These are phyloP conservation scores for Drosophila sechellia DNA, from an alignment of 1,140 invertebrate genomes.

Conservation along the genomic window DNA sequence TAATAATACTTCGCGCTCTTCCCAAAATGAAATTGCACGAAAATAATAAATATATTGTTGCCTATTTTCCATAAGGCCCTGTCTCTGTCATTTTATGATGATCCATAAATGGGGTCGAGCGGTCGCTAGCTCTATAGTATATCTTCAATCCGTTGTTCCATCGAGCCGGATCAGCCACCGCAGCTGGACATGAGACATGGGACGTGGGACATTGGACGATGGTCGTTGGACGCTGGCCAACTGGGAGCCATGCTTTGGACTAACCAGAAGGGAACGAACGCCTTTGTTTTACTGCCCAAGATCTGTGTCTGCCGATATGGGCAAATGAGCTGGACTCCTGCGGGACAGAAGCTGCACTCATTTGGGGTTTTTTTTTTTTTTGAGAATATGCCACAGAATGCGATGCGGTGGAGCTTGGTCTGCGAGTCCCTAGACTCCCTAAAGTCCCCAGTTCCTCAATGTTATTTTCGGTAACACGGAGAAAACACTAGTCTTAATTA, in stretches of 20 bases:
- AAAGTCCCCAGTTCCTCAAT: too few relatives aligned
- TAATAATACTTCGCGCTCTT: constrained; percentile 39
- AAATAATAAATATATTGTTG: constrained; percentile 71
- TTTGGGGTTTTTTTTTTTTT: constrained; percentile 22
- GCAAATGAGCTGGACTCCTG: constrained; percentile 34
- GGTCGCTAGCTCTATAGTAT: constrained; percentile 1
- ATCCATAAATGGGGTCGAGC: constrained; percentile 46
- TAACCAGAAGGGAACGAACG: neutral
- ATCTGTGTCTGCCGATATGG: constrained; percentile 44
- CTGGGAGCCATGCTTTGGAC: constrained; percentile 61
- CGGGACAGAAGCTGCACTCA: neutral
- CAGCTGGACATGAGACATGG: too few relatives aligned
- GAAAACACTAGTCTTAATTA: too few relatives aligned
- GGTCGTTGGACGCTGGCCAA: constrained; percentile 26
- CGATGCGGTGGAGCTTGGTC: neutral
- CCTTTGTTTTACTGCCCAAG: constrained; percentile 51
- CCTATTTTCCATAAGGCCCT: constrained; percentile 58
- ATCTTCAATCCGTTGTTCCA: constrained; percentile 10
- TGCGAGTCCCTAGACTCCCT: neutral
- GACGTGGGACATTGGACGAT: too few relatives aligned
- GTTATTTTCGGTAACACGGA: too few relatives aligned
- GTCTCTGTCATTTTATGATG: constrained; percentile 53
- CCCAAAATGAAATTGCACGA: constrained; percentile 62
- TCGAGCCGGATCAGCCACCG: neutral
- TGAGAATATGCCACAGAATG: constrained; percentile 5